Evolutionary conservation across 1,140 invertebrate species (phyloP).

Genomic region (Tachypleus tridentatus): DNA sequence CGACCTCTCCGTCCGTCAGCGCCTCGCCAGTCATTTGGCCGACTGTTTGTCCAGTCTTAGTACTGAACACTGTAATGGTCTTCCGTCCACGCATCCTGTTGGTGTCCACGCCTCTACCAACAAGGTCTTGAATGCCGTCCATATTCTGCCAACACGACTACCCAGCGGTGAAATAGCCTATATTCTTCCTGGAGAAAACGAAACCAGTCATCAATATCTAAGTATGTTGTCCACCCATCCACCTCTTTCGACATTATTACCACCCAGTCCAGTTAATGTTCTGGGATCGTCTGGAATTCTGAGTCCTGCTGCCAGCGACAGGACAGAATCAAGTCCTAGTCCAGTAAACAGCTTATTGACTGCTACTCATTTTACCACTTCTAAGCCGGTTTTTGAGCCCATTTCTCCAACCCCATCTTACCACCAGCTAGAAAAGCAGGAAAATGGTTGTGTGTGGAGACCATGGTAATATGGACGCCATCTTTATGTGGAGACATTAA

Average conservation of each 20-base stretch:
- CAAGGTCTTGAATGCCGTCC: slow-evolving; percentile 35
- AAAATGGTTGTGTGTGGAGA: neutral
- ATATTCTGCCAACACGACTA: slow-evolving; percentile 55
- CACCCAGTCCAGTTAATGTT: slow-evolving; percentile 15
- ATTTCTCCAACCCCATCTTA: neutral
- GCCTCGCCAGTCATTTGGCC: slow-evolving; percentile 70
- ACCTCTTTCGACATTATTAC: slow-evolving; percentile 4
- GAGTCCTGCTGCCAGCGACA: slow-evolving; percentile 20
- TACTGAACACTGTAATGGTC: slow-evolving; percentile 6
- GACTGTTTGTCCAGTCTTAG: slow-evolving; percentile 17
- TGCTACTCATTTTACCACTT: neutral
- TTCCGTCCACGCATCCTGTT: neutral
- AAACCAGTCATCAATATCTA: slow-evolving; percentile 1
- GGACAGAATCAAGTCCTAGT: slow-evolving; percentile 10
- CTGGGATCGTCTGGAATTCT: slow-evolving; percentile 23
- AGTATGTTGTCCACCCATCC: neutral
- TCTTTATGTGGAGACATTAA: too few species aligned
- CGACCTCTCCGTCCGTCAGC: slow-evolving; percentile 66
- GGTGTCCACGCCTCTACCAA: too few species aligned
- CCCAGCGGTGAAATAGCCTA: slow-evolving; percentile 49
- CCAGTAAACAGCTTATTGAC: slow-evolving; percentile 3
- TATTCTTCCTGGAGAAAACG: slow-evolving; percentile 41
- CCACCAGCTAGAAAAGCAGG: neutral
- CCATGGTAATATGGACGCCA: neutral
- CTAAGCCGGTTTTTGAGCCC: neutral